Conservation (phyloP, 1,140 invertebrate genomes). For the Magallana ariakensis region DNA sequence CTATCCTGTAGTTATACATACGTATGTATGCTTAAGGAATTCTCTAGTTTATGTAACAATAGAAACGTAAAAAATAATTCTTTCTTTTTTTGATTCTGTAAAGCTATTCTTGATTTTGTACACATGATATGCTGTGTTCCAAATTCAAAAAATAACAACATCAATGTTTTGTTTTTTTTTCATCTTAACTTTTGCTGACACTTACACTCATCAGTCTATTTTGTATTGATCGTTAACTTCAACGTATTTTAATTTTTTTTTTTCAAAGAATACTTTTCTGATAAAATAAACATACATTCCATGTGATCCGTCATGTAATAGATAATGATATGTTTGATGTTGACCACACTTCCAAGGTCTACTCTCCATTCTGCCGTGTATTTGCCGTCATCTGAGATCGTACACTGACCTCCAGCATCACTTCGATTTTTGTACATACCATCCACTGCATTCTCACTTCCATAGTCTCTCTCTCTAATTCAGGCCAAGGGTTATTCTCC, state of each 20-base stretch:
- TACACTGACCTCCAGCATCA: not conserved
- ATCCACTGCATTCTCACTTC: not conserved
- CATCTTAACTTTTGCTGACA: not conserved
- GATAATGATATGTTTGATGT: not conserved
- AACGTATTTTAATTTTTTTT: not conserved
- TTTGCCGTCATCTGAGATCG: not conserved
- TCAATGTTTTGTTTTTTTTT: too few relatives aligned
- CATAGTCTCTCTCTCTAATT: not conserved
- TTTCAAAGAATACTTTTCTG: not conserved
- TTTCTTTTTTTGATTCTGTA: too few relatives aligned
- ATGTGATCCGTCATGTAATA: not conserved
- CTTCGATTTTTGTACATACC: not conserved
- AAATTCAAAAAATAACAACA: not conserved
- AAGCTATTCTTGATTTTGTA: too few relatives aligned
- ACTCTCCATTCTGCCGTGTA: not conserved
- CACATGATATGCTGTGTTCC: not conserved
- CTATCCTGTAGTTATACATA: too few relatives aligned
- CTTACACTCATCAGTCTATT: not conserved
- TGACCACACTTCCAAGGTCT: not conserved
- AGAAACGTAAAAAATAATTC: too few relatives aligned
- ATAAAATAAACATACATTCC: not conserved
- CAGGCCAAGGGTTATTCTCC: not conserved
- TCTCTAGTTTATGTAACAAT: too few relatives aligned
- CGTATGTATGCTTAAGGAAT: too few relatives aligned
- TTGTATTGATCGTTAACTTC: not conserved